Percentiles rank a stretch among this genome's conserved stretches.
Evolutionary conservation across 2,888 invertebrate genomes (phyloP).

Genomic region (Philopedon plagiatum): DNA sequence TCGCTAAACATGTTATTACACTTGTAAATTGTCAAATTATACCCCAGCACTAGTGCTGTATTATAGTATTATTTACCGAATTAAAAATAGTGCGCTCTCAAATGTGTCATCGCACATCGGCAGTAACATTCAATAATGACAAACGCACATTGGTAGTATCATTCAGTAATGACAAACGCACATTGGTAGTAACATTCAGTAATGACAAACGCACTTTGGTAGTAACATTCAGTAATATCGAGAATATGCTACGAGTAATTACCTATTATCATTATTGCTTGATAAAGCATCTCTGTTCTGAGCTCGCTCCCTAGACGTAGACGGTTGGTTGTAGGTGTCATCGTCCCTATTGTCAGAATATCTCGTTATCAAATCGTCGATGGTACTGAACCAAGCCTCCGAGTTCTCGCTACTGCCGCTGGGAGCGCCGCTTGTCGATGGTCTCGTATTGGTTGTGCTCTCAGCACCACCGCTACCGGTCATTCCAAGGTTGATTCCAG

Average conservation of each 20-base stretch:
- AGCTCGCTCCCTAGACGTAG: conserved; percentile 32
- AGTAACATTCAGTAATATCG: too few species aligned
- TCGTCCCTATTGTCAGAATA: conserved; percentile 49
- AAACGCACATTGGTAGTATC: too few species aligned
- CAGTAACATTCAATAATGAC: too few species aligned
- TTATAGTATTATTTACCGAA: too few species aligned
- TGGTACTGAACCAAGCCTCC: conserved; percentile 46
- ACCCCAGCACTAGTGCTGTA: too few species aligned
- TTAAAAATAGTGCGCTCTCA: too few species aligned
- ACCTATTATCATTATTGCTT: conserved; percentile 56
- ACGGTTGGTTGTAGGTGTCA: conserved; percentile 44
- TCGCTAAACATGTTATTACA: too few species aligned
- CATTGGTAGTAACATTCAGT: too few species aligned
- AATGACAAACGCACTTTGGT: too few species aligned
- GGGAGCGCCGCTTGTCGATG: conserved; percentile 14
- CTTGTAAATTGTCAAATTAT: too few species aligned
- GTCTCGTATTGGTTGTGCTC: background rate
- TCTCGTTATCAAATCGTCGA: conserved; percentile 52
- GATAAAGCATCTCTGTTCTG: conserved; percentile 46
- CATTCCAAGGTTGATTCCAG: background rate
- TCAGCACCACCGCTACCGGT: background rate
- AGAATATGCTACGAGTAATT: background rate
- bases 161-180: too few species aligned
- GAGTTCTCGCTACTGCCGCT: conserved; percentile 8
- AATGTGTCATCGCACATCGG: too few species aligned